These are phyloP conservation scores for Plebejus melissa DNA, from an alignment of 2,888 invertebrate genomes.

Conservation along the genomic window DNA sequence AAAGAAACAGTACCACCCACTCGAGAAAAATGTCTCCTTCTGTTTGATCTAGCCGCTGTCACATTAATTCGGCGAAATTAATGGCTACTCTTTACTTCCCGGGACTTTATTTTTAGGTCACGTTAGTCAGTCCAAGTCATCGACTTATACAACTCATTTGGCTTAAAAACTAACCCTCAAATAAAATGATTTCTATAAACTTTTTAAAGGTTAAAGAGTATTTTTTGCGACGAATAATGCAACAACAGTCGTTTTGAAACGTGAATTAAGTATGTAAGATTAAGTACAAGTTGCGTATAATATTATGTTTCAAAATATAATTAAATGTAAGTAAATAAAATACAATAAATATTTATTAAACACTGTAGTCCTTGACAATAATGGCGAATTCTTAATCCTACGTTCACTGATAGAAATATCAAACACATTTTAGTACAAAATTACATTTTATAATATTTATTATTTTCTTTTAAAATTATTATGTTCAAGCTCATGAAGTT, in stretches of 20 bases:
- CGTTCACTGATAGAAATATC: neutral
- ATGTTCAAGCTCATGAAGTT: too few relatives aligned
- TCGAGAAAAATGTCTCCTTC: slow-evolving; percentile 42
- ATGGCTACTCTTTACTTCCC: slow-evolving; percentile 8
- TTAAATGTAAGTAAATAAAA: slow-evolving; percentile 7
- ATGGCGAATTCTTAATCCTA: slow-evolving; percentile 5
- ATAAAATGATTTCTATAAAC: neutral
- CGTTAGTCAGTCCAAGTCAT: slow-evolving; percentile 12
- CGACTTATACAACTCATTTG: neutral
- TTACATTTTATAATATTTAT: neutral
- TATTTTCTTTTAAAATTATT: neutral
- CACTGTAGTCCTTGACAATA: neutral
- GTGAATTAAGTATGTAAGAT: neutral
- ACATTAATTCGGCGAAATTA: slow-evolving; percentile 20
- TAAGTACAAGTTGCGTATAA: slow-evolving; percentile 6
- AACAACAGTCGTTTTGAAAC: neutral
- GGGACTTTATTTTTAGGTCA: slow-evolving; percentile 4
- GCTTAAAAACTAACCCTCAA: neutral
- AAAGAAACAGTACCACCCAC: neutral
- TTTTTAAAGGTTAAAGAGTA: too few relatives aligned
- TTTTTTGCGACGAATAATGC: neutral
- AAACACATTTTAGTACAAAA: neutral
- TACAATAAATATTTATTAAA: slow-evolving; percentile 12
- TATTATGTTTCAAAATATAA: neutral
- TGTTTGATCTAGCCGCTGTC: slow-evolving; percentile 27